phyloP scores from a whole-genome alignment of 2,797 vertebrate genomes.

The Myripristis murdjan region DNA sequence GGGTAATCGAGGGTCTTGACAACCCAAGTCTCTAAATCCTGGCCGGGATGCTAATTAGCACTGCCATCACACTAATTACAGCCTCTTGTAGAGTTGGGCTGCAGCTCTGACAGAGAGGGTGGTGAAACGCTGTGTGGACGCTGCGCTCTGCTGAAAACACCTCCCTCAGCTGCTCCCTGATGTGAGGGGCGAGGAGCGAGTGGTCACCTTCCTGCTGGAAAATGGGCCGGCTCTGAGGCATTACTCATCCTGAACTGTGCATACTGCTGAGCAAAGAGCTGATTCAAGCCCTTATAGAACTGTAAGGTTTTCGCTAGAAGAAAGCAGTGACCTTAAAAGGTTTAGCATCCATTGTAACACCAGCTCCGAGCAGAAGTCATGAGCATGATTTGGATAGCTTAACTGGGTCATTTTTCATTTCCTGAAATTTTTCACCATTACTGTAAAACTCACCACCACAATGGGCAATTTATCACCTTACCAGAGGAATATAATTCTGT shows the following conservation, averaged over 20 bases:
- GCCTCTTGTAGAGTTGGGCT: constrained; percentile 38
- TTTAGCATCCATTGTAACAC: constrained; percentile 58
- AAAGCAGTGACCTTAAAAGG: constrained; percentile 66
- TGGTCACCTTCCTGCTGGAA: constrained; percentile 44
- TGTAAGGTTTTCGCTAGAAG: constrained; percentile 46
- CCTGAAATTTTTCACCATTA: constrained; percentile 52
- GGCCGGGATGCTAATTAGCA: constrained; percentile 71
- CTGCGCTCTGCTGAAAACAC: constrained; percentile 25
- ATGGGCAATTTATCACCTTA: constrained; percentile 64
- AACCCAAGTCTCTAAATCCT: constrained; percentile 42
- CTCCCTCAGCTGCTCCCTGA: constrained; percentile 22
- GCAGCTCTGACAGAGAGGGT: constrained; percentile 28
- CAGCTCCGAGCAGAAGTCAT: constrained; percentile 36
- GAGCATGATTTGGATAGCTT: constrained; percentile 32
- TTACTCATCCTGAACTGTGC: constrained; percentile 62
- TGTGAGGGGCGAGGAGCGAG: constrained; percentile 39
- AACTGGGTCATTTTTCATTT: constrained; percentile 71
- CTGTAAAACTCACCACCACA: constrained; percentile 49
- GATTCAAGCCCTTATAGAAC: constrained; percentile 71
- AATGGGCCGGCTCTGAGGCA: constrained; percentile 35
- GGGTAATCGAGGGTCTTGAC: constrained; percentile 28
- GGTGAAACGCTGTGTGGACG: constrained; percentile 32
- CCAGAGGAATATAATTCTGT: constrained; percentile 33
- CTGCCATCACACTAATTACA: constrained; percentile 65
- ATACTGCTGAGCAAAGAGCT: constrained; percentile 57